These are phyloP conservation scores for Champsocephalus esox DNA, from an alignment of 2,797 vertebrate species.

Conservation along the genomic window DNA sequence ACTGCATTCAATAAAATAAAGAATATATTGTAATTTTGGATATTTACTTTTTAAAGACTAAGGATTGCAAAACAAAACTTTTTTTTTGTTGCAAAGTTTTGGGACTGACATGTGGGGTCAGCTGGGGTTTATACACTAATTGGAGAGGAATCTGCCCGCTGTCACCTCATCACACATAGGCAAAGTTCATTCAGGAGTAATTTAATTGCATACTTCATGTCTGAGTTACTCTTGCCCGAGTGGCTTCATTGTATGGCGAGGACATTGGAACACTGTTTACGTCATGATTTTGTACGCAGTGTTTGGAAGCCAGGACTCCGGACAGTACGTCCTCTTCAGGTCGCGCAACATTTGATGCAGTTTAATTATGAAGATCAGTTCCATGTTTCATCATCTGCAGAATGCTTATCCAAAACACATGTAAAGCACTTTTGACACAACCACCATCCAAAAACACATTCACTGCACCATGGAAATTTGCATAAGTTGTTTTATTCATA, in stretches of 20 bases:
- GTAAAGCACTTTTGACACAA: conserved; percentile 51
- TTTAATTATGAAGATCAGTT: conserved; percentile 19
- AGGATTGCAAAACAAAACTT: not conserved
- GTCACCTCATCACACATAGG: conserved; percentile 64
- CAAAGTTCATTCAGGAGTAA: conserved; percentile 75
- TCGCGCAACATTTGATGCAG: conserved; percentile 41
- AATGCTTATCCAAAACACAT: conserved; percentile 25
- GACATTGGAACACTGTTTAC: conserved; percentile 53
- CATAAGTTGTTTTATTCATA: conserved; percentile 89
- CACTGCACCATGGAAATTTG: conserved; percentile 83
- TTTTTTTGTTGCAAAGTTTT: not conserved
- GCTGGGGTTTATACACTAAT: conserved; percentile 72
- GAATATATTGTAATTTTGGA: conserved; percentile 4
- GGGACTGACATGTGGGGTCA: conserved; percentile 47
- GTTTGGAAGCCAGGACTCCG: conserved; percentile 33
- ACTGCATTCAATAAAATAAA: not conserved
- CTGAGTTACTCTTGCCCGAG: conserved; percentile 70
- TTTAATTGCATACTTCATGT: conserved; percentile 81
- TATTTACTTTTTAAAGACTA: conserved; percentile 20
- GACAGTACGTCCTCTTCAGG: conserved; percentile 38
- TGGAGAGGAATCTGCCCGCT: conserved; percentile 71
- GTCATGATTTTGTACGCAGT: conserved; percentile 44
- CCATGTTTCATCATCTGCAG: not conserved
- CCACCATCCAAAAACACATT: conserved; percentile 78
- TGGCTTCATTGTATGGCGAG: conserved; percentile 64